Percentiles rank a stretch among this genome's conserved stretches.
phyloP scores from a whole-genome alignment of 2,113 vertebrate genomes.

The Nymphicus hollandicus region DNA sequence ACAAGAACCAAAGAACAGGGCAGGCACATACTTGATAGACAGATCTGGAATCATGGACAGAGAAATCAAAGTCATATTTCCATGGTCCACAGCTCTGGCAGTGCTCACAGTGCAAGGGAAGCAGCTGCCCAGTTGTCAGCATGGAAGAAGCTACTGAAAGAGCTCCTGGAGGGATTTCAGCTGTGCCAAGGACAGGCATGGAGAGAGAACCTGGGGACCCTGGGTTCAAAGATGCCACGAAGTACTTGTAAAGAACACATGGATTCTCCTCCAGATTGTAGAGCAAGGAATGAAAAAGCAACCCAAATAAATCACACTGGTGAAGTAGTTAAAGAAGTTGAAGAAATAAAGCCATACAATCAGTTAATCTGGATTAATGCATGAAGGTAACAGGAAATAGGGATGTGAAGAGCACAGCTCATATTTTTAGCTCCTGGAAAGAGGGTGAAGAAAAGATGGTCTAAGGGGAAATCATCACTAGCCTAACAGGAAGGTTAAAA shows the following conservation, averaged over 20 bases:
- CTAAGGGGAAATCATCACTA: conserved; percentile 27
- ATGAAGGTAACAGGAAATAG: background rate
- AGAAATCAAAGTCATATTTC: background rate
- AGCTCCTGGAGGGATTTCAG: background rate
- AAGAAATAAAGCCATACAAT: background rate
- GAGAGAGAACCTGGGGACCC: background rate
- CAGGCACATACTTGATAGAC: background rate
- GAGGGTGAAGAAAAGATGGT: conserved; percentile 9
- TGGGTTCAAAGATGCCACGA: background rate
- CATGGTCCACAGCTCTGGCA: background rate
- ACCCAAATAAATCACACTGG: background rate
- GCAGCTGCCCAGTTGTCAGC: background rate
- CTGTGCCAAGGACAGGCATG: background rate
- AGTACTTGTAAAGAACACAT: background rate
- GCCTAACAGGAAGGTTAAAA: conserved; percentile 10
- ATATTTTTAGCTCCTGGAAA: conserved; percentile 24
- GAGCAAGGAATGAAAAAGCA: background rate
- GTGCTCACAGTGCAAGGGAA: background rate
- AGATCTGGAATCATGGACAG: rapidly evolving
- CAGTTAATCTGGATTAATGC: background rate
- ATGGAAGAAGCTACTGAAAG: background rate
- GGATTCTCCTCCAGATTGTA: background rate
- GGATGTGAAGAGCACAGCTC: background rate
- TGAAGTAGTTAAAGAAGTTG: background rate
- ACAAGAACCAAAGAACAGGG: background rate